Conservation (phyloP, 2,888 invertebrate genomes). For the Meandrusa payeni region DNA sequence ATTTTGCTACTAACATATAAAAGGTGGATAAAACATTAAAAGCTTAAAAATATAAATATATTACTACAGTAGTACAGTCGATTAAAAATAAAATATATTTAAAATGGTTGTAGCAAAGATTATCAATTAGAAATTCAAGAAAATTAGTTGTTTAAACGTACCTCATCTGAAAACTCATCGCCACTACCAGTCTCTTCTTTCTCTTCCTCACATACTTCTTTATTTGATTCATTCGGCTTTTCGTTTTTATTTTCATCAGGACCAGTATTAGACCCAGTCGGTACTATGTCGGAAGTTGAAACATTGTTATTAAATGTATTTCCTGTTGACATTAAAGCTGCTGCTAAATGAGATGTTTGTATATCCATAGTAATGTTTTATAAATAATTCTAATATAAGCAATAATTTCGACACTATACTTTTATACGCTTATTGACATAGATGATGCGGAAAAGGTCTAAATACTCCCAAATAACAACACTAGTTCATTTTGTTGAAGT, state of each 20-base stretch:
- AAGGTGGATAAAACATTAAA: no score
- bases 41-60: no score
- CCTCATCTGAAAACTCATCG: constrained; percentile 74
- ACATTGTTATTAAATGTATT: constrained; percentile 44
- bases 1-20: no score
- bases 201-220: constrained; percentile 57
- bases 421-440: no score
- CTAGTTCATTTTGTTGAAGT: no score
- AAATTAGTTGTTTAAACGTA: constrained; percentile 32
- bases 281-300: constrained; percentile 32
- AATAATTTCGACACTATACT: no score
- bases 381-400: not conserved
- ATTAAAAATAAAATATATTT: no score
- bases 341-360: constrained; percentile 74
- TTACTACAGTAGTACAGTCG: no score
- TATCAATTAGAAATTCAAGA: no score
- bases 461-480: no score
- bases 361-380: constrained; percentile 54
- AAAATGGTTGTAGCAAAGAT: no score
- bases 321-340: constrained; percentile 69
- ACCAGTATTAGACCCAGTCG: constrained; percentile 28
- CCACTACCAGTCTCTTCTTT: constrained; percentile 71
- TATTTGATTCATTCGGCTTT: constrained; percentile 46
- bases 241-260: constrained; percentile 50
- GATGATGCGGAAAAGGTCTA: no score